Evolutionary conservation across 2,797 vertebrate genomes (phyloP).

Genomic region (Ctenosaura bakeri): DNA sequence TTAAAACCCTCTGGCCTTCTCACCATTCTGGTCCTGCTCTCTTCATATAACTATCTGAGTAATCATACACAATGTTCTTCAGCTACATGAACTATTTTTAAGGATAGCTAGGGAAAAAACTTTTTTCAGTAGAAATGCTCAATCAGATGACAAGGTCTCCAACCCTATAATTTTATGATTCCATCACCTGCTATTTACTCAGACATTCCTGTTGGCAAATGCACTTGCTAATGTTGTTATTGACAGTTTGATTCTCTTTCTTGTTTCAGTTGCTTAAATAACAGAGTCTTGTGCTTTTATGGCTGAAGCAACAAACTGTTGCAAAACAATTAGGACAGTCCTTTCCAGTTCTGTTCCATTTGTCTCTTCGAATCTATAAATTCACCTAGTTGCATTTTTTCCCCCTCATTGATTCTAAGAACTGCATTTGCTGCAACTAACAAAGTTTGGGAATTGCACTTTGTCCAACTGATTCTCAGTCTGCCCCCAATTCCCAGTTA

Average conservation of each 20-base stretch:
- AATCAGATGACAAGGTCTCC: background rate
- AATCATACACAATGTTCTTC: background rate
- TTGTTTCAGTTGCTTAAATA: background rate
- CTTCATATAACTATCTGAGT: background rate
- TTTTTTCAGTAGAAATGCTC: background rate
- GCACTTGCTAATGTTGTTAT: background rate
- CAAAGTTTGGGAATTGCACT: background rate
- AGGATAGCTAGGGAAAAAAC: background rate
- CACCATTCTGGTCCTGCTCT: background rate
- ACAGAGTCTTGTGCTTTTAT: background rate
- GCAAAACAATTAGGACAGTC: background rate
- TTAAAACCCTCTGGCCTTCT: background rate
- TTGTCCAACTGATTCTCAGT: background rate
- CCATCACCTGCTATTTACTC: background rate
- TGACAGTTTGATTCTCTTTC: background rate
- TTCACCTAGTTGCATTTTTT: background rate
- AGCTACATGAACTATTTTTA: conserved; percentile 10
- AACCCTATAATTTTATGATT: background rate
- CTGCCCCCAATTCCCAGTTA: background rate
- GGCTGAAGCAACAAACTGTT: background rate
- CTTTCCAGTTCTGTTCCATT: background rate
- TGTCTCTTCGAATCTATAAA: background rate
- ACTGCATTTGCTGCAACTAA: too few relatives aligned
- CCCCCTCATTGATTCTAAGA: too few relatives aligned
- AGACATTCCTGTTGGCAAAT: background rate